Base-by-base conservation (phyloP, 2,888 invertebrate species). In the Drosophila barbarae region DNA sequence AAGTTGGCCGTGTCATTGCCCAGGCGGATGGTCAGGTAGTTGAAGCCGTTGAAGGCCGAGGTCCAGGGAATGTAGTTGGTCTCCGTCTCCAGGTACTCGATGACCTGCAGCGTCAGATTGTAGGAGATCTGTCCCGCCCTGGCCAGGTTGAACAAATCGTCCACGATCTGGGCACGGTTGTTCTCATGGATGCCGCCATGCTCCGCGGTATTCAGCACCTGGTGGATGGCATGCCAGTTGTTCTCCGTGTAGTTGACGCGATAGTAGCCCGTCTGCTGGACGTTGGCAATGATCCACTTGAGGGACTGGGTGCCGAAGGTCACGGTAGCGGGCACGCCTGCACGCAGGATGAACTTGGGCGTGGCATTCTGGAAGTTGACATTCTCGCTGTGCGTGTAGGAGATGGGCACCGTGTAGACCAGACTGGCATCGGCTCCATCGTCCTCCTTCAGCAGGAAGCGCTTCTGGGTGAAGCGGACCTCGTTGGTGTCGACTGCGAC, bases 111-210 rank as follows among this genome's bases (percentile, higher is more conserved):
- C 0, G 94, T 93, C n/a, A 91, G 88, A 0, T 88, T 86, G 83
- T 95, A 95, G 1, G 87, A 79, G 67, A 94, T 89, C 23, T 91
- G 76, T 2, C 92, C 92, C n/a, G 93, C 91, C 49, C 93, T 91
- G n/a, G 95, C 95, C 59, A 94, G 91, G 88, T 93, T 93, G 74
- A 95, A 91, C 2, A 94, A 91, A 87, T 98, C 98, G 79, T 97
- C 95, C 12, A 97, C 92, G 26, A 94, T 91, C 89, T 96, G 95
- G 5, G 95, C 95, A 76, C 94, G 91, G 87, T 95, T 95, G 12
- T 93, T 87, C 42, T 92, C 91, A 71, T 93, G 91, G 52, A 95
- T 93, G 4, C 55, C 74, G 35, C 77, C 59, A 83, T 85, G 88
- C 8, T 81, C 74, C 6, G 15, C 36, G 4, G 38, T 21, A 1